These are phyloP conservation scores for Tokudaia tokunoshimensis DNA, from an alignment of 2,797 vertebrate species.

Conservation along the genomic window DNA sequence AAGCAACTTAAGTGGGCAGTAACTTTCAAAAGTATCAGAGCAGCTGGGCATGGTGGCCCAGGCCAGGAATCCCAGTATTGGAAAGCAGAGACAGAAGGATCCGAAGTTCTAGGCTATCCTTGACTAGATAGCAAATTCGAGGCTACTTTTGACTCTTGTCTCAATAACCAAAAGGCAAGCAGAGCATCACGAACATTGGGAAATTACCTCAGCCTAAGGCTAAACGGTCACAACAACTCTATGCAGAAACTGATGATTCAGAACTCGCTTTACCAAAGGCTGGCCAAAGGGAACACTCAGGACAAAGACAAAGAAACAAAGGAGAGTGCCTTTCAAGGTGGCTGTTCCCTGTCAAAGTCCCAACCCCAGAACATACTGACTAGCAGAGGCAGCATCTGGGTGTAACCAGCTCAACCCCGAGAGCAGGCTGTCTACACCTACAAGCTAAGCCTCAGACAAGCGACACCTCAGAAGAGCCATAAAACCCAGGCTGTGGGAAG, in stretches of 20 bases:
- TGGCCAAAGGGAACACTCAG: background rate
- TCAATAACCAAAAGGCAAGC: background rate
- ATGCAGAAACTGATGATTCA: background rate
- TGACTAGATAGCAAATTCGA: background rate
- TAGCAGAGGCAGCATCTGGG: background rate
- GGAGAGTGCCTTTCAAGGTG: background rate
- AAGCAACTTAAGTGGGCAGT: background rate
- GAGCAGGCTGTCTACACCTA: background rate
- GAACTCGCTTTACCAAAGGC: background rate
- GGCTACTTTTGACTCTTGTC: background rate
- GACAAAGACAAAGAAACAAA: background rate
- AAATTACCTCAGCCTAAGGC: background rate
- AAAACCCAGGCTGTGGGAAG: background rate
- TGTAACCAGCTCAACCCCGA: background rate
- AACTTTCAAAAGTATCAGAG: background rate
- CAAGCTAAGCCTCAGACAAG: background rate
- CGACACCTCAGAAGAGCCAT: background rate
- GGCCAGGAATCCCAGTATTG: background rate
- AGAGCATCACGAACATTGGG: slow-evolving; percentile 4
- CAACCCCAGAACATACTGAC: background rate
- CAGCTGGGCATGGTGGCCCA: background rate
- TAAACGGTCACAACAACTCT: background rate
- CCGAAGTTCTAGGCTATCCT: background rate
- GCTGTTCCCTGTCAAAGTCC: background rate
- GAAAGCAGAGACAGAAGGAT: background rate